Conservation (phyloP, 2,797 vertebrate genomes). For the Gallinago stenura region DNA sequence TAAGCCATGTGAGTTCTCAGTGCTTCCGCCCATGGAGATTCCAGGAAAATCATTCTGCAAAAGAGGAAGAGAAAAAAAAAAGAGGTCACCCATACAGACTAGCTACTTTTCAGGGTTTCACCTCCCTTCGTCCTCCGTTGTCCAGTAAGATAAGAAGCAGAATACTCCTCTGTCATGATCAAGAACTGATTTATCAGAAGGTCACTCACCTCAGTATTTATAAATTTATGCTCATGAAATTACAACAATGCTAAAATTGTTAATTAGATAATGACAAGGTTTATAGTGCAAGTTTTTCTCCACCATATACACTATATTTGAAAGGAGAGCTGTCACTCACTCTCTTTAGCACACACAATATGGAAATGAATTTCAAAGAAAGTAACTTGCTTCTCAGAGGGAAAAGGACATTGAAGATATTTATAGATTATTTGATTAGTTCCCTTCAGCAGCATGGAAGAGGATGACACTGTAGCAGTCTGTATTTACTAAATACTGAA, state of each 20-base stretch:
- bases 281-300: background rate
- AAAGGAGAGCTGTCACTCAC: background rate
- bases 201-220: background rate
- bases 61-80: background rate
- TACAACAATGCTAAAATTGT: background rate
- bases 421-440: constrained; percentile 31
- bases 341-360: background rate
- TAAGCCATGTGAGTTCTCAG: background rate
- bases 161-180: background rate
- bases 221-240: background rate
- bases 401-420: constrained; percentile 2
- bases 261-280: background rate
- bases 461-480: background rate
- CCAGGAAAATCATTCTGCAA: background rate
- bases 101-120: background rate
- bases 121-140: background rate
- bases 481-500: constrained; percentile 60
- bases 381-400: background rate
- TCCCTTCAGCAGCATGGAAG: constrained; percentile 7
- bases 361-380: constrained; percentile 4
- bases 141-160: background rate
- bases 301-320: rapidly evolving
- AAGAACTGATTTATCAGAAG: background rate
- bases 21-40: background rate
- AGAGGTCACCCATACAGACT: background rate